phyloP scores from a whole-genome alignment of 2,113 vertebrate species.

The Elanus axillaris region DNA sequence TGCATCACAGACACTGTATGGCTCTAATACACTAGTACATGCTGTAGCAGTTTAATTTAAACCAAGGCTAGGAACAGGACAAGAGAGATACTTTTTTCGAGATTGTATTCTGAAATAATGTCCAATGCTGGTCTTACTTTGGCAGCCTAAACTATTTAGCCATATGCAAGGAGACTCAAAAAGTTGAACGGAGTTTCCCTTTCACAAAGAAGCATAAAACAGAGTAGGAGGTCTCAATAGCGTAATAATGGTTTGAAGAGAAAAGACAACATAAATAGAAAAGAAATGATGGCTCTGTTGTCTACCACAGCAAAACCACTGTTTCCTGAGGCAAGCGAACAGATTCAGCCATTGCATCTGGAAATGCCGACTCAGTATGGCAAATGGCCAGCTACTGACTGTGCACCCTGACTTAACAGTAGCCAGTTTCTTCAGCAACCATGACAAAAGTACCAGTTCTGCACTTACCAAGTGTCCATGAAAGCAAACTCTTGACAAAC shows the following conservation, averaged over 20 bases:
- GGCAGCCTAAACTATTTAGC: not conserved
- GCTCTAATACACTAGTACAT: not conserved
- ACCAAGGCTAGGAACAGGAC: not conserved
- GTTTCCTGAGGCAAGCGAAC: not conserved
- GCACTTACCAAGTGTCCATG: not conserved
- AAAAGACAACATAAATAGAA: not conserved
- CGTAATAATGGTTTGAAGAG: not conserved
- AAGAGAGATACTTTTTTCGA: not conserved
- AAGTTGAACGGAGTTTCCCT: not conserved
- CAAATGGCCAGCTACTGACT: slow-evolving; percentile 30
- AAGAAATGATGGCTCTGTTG: not conserved
- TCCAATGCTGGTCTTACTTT: not conserved
- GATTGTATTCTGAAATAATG: not conserved
- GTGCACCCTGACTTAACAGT: not conserved
- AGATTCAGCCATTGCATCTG: not conserved
- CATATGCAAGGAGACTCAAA: not conserved
- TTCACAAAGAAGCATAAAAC: not conserved
- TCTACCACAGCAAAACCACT: not conserved
- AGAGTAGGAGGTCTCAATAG: not conserved
- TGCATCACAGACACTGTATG: fast-evolving
- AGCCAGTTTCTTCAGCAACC: not conserved
- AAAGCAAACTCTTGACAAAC: not conserved
- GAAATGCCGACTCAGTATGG: slow-evolving; percentile 43
- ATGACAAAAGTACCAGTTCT: not conserved
- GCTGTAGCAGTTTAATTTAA: not conserved